phyloP scores from a whole-genome alignment of 2,113 vertebrate species.

The Poeciliopsis prolifica region DNA sequence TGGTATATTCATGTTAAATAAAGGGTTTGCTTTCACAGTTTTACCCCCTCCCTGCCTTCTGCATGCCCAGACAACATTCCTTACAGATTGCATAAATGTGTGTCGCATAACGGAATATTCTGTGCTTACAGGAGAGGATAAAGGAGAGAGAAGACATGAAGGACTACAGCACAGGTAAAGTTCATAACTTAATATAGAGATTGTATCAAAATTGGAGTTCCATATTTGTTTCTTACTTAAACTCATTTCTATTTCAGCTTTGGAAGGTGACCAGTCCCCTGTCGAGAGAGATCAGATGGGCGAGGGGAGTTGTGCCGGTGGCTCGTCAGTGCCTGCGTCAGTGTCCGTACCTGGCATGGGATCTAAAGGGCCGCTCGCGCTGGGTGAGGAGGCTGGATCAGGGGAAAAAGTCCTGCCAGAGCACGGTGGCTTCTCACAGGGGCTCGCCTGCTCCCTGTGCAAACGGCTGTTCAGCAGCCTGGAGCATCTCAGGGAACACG shows the following conservation, averaged over 20 bases:
- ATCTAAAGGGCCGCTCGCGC: conserved; percentile 54
- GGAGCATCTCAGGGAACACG: conserved; percentile 81
- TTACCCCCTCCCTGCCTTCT: conserved; percentile 54
- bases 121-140: conserved; percentile 73
- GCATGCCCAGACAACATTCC: conserved; percentile 67
- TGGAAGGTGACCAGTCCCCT: conserved; percentile 67
- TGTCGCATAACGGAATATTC: conserved; percentile 63
- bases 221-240: conserved; percentile 11
- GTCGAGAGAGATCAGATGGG: conserved; percentile 71
- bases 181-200: not conserved
- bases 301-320: conserved; percentile 63
- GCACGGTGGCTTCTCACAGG: conserved; percentile 60
- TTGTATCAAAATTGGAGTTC: not conserved
- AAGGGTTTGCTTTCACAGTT: conserved; percentile 44
- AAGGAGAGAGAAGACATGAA: conserved; percentile 58
- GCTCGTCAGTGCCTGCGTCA: conserved; percentile 58
- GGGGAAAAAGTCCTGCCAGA: conserved; percentile 60
- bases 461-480: conserved; percentile 80
- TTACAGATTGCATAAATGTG: conserved; percentile 59
- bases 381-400: conserved; percentile 52
- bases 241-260: conserved; percentile 52
- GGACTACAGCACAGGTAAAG: conserved; percentile 69
- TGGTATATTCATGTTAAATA: conserved; percentile 20
- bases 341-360: conserved; percentile 52
- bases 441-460: conserved; percentile 83